phyloP scores from a whole-genome alignment of 1,140 invertebrate species.

The Arion vulgaris region DNA sequence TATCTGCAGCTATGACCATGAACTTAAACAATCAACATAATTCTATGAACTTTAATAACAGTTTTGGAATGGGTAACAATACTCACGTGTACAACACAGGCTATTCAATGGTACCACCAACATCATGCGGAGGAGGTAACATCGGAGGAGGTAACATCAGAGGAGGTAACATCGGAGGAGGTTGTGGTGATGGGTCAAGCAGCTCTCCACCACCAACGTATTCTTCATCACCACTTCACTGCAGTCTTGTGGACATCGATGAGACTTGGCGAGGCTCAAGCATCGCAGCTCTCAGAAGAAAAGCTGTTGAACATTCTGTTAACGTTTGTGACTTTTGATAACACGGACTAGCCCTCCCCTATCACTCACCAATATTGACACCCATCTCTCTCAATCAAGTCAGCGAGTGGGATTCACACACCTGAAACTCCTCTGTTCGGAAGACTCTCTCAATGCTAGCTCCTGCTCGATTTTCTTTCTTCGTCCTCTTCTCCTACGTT shows the following conservation, averaged over 20 bases:
- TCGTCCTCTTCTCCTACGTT: no score
- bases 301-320: conserved; percentile 73
- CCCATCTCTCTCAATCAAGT: no score
- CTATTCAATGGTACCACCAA: conserved; percentile 26
- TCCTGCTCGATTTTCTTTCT: no score
- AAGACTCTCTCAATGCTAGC: no score
- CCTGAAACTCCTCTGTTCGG: no score
- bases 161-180: conserved; percentile 17
- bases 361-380: no score
- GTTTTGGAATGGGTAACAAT: conserved; percentile 55
- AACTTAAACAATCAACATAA: conserved; percentile 6
- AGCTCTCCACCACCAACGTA: conserved; percentile 58
- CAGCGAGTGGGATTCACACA: no score
- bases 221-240: conserved; percentile 75
- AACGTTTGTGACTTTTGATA: conserved; percentile 63
- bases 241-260: conserved; percentile 81
- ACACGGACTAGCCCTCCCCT: background rate
- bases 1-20: conserved; percentile 24
- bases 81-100: conserved; percentile 40
- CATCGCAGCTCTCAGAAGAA: conserved; percentile 72
- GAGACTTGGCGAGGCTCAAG: conserved; percentile 73
- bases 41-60: conserved; percentile 49
- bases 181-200: conserved; percentile 45
- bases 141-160: no score
- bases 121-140: background rate